Percentiles rank a stretch among this genome's conserved stretches.
Evolutionary conservation across 2,888 invertebrate species (phyloP).

Genomic region (Sympetrum striolatum): DNA sequence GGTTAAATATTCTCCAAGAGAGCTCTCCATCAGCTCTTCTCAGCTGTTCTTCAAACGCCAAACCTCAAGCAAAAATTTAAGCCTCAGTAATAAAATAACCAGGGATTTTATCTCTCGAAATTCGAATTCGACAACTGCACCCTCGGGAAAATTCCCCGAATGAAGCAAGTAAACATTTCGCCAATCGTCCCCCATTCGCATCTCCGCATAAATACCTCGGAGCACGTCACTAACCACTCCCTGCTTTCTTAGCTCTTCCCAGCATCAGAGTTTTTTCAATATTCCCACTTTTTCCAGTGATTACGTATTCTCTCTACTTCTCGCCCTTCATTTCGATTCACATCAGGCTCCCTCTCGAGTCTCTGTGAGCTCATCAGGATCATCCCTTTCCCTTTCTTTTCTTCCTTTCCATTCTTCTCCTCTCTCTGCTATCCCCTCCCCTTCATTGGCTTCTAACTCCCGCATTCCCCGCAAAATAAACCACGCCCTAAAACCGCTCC

Average conservation of each 20-base stretch:
- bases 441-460: not conserved
- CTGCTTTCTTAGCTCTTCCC: conserved; percentile 26
- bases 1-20: no score
- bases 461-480: not conserved
- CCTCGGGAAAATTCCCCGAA: not conserved
- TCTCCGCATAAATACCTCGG: not conserved
- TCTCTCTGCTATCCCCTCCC: not conserved
- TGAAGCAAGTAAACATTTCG: not conserved
- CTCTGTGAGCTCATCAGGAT: conserved; percentile 39
- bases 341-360: conserved; percentile 9
- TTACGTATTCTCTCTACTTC: conserved; percentile 36
- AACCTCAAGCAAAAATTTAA: no score
- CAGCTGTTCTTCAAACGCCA: not conserved
- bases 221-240: conserved; percentile 21
- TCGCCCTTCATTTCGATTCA: conserved; percentile 34
- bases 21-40: no score
- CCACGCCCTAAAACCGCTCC: not conserved
- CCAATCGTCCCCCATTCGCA: not conserved
- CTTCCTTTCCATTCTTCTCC: not conserved
- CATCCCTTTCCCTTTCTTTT: not conserved
- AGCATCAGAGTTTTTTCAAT: conserved; percentile 6
- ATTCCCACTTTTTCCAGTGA: conserved; percentile 33
- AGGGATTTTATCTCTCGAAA: not conserved
- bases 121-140: not conserved
- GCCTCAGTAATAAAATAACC: not conserved